These are phyloP conservation scores for Pheosia gnoma DNA, from an alignment of 2,888 invertebrate species.

Conservation along the genomic window DNA sequence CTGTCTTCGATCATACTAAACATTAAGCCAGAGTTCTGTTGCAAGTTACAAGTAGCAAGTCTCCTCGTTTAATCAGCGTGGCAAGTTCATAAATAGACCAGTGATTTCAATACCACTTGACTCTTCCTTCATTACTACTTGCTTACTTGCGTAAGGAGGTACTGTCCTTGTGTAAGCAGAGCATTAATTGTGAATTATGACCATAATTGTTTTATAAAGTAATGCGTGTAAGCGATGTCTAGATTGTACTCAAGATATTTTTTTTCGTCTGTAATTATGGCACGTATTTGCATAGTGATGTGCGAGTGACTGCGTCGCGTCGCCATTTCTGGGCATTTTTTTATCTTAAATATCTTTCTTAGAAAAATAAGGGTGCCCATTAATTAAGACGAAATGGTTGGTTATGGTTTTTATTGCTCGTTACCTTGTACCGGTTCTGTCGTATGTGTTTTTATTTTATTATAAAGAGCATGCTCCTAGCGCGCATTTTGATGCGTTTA, in stretches of 20 bases:
- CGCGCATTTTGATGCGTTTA: conserved; percentile 61
- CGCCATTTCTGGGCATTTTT: conserved; percentile 60
- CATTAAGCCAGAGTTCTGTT: no score
- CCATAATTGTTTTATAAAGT: conserved; percentile 78
- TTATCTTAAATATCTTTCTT: conserved; percentile 55
- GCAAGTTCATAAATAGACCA: no score
- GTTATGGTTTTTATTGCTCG: conserved; percentile 55
- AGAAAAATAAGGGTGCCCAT: conserved; percentile 50
- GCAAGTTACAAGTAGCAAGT: no score
- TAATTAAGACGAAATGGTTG: conserved; percentile 53
- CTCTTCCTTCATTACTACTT: no score
- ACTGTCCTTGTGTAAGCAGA: conserved; percentile 3
- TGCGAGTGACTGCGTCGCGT: conserved; percentile 58
- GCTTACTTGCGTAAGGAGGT: no score
- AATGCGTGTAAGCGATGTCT: conserved; percentile 67
- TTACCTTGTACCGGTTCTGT: conserved; percentile 55
- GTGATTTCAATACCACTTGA: no score
- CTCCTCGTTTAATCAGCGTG: no score
- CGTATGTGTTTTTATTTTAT: conserved; percentile 45
- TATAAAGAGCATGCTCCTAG: conserved; percentile 37
- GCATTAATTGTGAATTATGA: conserved; percentile 76
- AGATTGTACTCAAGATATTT: conserved; percentile 73
- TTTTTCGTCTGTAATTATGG: conserved; percentile 63
- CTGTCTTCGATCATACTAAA: no score
- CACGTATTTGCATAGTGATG: conserved; percentile 74